Evolutionary conservation across 2,797 vertebrate genomes (phyloP).

Genomic region (Selene dorsalis): DNA sequence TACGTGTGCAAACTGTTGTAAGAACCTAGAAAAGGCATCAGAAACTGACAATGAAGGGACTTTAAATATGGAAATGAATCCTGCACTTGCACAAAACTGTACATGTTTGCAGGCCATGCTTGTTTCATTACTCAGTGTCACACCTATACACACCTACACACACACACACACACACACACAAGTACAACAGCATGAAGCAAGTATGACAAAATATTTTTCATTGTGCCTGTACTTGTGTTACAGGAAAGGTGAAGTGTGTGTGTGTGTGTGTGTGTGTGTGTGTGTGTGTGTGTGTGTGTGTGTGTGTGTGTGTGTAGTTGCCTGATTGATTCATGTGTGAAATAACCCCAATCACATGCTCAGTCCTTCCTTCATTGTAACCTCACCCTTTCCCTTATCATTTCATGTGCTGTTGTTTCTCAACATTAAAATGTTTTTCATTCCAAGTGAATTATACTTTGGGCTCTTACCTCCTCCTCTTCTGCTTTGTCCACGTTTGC

Average conservation of each 20-base stretch:
- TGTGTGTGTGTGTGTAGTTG: constrained; percentile 28
- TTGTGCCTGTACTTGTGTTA: constrained; percentile 4
- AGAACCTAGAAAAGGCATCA: not conserved
- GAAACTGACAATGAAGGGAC: not conserved
- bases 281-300: constrained; percentile 27
- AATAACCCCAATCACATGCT: constrained; percentile 30
- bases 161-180: constrained; percentile 9
- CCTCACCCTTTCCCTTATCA: constrained; percentile 38
- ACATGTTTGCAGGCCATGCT: constrained; percentile 6
- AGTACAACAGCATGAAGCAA: constrained; percentile 34
- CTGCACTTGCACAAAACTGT: not conserved
- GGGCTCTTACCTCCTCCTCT: constrained; percentile 66
- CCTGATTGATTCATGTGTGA: constrained; percentile 47
- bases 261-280: constrained; percentile 25
- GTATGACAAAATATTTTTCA: constrained; percentile 56
- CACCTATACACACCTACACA: no score
- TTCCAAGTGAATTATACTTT: not conserved
- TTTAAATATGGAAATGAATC: no score
- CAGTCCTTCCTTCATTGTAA: constrained; percentile 40
- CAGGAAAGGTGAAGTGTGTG: constrained; percentile 43
- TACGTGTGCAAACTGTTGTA: not conserved
- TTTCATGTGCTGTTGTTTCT: not conserved
- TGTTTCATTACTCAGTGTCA: constrained; percentile 32
- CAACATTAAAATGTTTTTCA: not conserved
- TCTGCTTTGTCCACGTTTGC: not conserved